These are phyloP conservation scores for Papilio dardanus DNA, from an alignment of 1,140 invertebrate species.

Conservation along the genomic window DNA sequence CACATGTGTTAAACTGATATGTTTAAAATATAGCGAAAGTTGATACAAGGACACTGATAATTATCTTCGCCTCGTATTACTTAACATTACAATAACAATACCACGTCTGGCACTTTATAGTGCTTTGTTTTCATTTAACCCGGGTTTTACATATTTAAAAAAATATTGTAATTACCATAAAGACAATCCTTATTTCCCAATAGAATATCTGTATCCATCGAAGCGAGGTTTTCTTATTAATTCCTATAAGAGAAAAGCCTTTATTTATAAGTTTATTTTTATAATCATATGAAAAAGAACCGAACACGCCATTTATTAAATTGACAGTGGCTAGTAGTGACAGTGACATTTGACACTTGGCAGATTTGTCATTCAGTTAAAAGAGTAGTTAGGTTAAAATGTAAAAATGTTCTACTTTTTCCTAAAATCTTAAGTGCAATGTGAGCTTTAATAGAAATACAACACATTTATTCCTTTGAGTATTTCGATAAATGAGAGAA, in stretches of 20 bases:
- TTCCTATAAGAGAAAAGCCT: constrained; percentile 21
- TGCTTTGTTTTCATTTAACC: constrained; percentile 55
- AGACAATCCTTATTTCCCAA: constrained; percentile 66
- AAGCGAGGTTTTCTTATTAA: constrained; percentile 37
- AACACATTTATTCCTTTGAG: too few relatives aligned
- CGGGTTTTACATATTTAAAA: constrained; percentile 50
- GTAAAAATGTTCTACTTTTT: too few relatives aligned
- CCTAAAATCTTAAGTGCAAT: too few relatives aligned
- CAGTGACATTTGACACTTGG: constrained; percentile 16
- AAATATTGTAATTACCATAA: constrained; percentile 62
- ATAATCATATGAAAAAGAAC: not conserved
- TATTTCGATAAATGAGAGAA: too few relatives aligned
- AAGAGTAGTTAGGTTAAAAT: too few relatives aligned
- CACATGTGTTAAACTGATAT: too few relatives aligned
- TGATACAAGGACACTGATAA: too few relatives aligned
- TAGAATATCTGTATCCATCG: constrained; percentile 74
- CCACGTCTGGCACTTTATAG: constrained; percentile 37
- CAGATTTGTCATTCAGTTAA: not conserved
- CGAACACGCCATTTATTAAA: constrained; percentile 30
- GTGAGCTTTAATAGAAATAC: too few relatives aligned
- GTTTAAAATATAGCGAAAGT: too few relatives aligned
- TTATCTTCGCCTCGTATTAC: too few relatives aligned
- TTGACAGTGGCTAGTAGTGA: not conserved
- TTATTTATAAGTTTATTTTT: constrained; percentile 38
- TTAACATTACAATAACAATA: constrained; percentile 29